A percentile compares a stretch with the other conserved stretches of the same genome.
These are phyloP conservation scores for Caiman crocodilus DNA, from an alignment of 2,797 vertebrate species.

Conservation along the genomic window DNA sequence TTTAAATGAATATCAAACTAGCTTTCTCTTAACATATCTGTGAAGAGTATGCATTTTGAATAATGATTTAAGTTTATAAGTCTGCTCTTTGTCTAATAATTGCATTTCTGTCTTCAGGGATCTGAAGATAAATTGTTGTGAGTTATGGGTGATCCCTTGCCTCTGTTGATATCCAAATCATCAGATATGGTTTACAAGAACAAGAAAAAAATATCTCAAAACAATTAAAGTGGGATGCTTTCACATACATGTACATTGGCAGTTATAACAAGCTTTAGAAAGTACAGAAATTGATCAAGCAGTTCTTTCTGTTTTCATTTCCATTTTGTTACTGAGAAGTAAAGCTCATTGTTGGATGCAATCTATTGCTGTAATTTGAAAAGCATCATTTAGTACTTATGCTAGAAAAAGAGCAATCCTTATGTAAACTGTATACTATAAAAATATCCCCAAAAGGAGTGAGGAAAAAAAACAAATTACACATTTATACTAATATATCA, in stretches of 20 bases:
- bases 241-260: background rate
- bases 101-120: background rate
- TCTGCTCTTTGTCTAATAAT: background rate
- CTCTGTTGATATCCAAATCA: background rate
- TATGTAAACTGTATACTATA: background rate
- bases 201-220: background rate
- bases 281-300: background rate
- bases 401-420: slow-evolving; percentile 7
- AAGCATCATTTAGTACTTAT: background rate
- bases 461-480: background rate
- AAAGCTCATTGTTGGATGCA: background rate
- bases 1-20: slow-evolving; percentile 22
- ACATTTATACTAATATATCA: background rate
- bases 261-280: background rate
- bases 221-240: background rate
- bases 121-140: background rate
- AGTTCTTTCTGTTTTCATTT: background rate
- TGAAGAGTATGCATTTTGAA: background rate
- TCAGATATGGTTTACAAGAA: background rate
- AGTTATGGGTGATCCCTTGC: background rate
- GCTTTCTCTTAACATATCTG: background rate
- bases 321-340: slow-evolving; percentile 17
- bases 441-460: background rate
- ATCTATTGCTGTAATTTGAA: background rate
- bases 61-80: background rate